Evolutionary conservation across 2,888 invertebrate genomes (phyloP), one percentile per base, ranked within the genome.

Genomic region (Buathra laborator): DNA sequence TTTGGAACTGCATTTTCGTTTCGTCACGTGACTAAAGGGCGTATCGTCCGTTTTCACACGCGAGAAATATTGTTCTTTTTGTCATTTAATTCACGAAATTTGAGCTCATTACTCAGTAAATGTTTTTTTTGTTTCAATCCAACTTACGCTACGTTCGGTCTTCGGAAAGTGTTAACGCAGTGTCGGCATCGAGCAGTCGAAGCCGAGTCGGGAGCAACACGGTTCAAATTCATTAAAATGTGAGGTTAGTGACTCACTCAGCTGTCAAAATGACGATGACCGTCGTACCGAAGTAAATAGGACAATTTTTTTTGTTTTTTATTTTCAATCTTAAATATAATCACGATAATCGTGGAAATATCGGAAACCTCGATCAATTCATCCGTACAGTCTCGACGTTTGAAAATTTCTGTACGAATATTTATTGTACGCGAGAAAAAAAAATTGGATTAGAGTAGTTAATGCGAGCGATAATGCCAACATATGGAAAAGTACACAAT

Each of bases 161-260:
- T 3, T 56, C 56, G 12, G 12, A 3, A 56, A 56, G 24, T 9
- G 37, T 10, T 24, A 56, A 24, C 56, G 24, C 56, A 10, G 37
- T 24, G 24, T 56, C 56, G 24, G 56, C 56, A 9, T 53, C 53
- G 19, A 53, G 3, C 6, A 53, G 24, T 53, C 19, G 5, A 19
- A 53, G 56, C 56, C 56, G 56, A 37, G 37, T 56, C 12, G 10
- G 24, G 24, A 37, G 24, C 56, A 24, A 24, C 56, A 56, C 24
- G 24, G 19, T 53, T 12, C 19, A 14, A 51, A 48, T 37, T 19
- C 37, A 64, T 14, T 14, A 43, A 56, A 67, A 67, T 67, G 67
- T 59, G 68, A 68, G 77, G 77, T 78, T 68, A 78, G 77, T 59
- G 67, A 44, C 56, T 56, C 44, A 24, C 44, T 44, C 12, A 59